phyloP scores from a whole-genome alignment of 2,113 vertebrate species.

The Conger conger region DNA sequence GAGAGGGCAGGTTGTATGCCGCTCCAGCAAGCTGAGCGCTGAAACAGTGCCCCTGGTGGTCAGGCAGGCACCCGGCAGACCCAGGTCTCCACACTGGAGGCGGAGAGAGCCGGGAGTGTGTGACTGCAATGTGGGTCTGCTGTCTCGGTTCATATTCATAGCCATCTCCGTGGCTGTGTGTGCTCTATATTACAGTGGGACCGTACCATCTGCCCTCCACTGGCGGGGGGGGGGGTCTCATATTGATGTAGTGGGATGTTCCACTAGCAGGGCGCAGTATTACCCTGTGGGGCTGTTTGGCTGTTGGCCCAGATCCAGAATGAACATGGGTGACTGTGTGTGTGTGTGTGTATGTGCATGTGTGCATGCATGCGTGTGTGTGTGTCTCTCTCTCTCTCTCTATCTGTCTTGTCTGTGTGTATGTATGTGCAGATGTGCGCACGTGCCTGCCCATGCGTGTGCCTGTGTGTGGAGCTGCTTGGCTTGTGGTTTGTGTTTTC shows the following conservation, averaged over 20 bases:
- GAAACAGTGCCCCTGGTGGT: background rate
- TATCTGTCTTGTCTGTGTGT: constrained; percentile 49
- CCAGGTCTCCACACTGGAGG: no score
- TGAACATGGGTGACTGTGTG: constrained; percentile 64
- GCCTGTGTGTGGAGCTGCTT: background rate
- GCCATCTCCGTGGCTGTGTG: constrained; percentile 12
- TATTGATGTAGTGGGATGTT: constrained; percentile 22
- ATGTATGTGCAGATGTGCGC: background rate
- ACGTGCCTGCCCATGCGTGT: background rate
- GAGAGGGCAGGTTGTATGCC: background rate
- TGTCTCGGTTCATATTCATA: constrained; percentile 28
- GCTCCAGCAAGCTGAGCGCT: background rate
- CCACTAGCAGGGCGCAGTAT: constrained; percentile 40
- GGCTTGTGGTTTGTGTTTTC: background rate
- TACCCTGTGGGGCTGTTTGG: constrained; percentile 38
- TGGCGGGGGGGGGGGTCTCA: background rate
- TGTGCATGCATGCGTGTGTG: constrained; percentile 55
- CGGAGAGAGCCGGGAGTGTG: background rate
- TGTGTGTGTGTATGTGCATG: constrained; percentile 37
- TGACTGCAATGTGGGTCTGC: constrained; percentile 4
- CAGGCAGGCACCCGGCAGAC: background rate
- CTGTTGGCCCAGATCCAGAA: constrained; percentile 61
- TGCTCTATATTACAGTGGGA: constrained; percentile 35
- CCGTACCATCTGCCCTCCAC: constrained; percentile 22
- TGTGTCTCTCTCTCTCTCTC: no score